phyloP scores from a whole-genome alignment of 2,113 vertebrate species.

The Lampris megalopsis region DNA sequence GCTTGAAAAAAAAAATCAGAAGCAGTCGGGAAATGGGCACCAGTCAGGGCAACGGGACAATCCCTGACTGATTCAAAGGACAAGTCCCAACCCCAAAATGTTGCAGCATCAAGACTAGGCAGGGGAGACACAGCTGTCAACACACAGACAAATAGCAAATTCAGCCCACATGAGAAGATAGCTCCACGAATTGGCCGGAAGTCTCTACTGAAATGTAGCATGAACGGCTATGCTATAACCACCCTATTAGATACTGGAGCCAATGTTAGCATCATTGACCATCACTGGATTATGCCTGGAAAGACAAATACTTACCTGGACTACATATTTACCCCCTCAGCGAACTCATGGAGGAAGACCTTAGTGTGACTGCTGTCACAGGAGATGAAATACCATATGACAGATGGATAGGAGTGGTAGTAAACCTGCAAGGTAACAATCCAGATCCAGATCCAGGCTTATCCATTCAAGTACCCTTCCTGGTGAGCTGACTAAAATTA shows the following conservation, averaged over 20 bases:
- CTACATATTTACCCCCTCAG: neutral
- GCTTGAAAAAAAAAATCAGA: neutral
- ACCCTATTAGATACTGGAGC: neutral
- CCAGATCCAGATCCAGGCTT: too few relatives aligned
- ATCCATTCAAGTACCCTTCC: too few relatives aligned
- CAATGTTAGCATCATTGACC: neutral
- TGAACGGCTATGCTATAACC: neutral
- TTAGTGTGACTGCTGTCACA: conserved; percentile 3
- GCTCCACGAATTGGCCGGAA: neutral
- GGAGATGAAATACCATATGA: conserved; percentile 5
- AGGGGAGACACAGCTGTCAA: too few relatives aligned
- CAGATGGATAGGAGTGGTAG: neutral
- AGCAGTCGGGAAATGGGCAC: neutral
- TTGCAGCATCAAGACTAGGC: too few relatives aligned
- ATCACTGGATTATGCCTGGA: too few relatives aligned
- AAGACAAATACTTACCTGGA: neutral
- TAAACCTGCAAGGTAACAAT: too few relatives aligned
- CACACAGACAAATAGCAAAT: too few relatives aligned
- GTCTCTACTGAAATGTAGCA: too few relatives aligned
- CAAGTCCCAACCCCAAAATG: neutral
- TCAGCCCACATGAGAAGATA: too few relatives aligned
- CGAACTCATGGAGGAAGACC: neutral
- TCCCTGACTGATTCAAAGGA: neutral
- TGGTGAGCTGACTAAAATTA: neutral
- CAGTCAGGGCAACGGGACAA: neutral